phyloP scores from a whole-genome alignment of 2,797 vertebrate genomes.

The Macrochelys suwanniensis region DNA sequence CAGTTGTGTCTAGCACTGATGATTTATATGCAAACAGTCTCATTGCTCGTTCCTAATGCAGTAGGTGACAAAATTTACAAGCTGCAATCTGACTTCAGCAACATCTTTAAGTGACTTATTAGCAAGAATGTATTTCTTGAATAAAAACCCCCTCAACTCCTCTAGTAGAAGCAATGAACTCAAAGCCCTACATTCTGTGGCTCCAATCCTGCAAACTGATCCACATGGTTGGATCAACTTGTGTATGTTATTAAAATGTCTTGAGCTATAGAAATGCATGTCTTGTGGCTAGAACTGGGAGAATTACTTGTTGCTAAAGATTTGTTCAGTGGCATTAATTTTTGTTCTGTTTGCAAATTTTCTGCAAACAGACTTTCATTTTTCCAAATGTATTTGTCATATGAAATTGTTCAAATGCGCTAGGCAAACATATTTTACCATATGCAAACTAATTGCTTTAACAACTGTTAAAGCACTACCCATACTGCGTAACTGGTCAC shows the following conservation, averaged over 20 bases:
- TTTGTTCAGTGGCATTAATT: slow-evolving; percentile 12
- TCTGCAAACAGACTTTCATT: background rate
- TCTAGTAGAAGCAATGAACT: background rate
- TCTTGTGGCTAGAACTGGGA: background rate
- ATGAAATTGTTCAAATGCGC: slow-evolving; percentile 52
- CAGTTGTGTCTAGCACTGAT: slow-evolving; percentile 15
- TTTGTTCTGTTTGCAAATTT: slow-evolving; percentile 31
- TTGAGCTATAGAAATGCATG: background rate
- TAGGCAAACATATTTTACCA: slow-evolving; percentile 43
- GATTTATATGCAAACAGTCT: slow-evolving; percentile 58
- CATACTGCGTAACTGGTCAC: slow-evolving; percentile 44
- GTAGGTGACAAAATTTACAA: slow-evolving; percentile 31
- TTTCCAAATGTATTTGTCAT: slow-evolving; percentile 52
- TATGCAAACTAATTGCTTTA: slow-evolving; percentile 66
- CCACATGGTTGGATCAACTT: background rate
- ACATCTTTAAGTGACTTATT: slow-evolving; percentile 37
- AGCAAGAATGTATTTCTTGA: background rate
- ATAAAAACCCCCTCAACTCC: background rate
- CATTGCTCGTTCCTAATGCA: background rate
- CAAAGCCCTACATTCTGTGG: background rate
- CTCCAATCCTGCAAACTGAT: background rate
- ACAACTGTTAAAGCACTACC: slow-evolving; percentile 42
- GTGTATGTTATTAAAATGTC: background rate
- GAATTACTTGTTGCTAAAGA: background rate
- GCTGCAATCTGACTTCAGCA: slow-evolving; percentile 18